These are phyloP conservation scores for Sceloporus undulatus DNA, from an alignment of 2,113 vertebrate genomes.

Conservation along the genomic window DNA sequence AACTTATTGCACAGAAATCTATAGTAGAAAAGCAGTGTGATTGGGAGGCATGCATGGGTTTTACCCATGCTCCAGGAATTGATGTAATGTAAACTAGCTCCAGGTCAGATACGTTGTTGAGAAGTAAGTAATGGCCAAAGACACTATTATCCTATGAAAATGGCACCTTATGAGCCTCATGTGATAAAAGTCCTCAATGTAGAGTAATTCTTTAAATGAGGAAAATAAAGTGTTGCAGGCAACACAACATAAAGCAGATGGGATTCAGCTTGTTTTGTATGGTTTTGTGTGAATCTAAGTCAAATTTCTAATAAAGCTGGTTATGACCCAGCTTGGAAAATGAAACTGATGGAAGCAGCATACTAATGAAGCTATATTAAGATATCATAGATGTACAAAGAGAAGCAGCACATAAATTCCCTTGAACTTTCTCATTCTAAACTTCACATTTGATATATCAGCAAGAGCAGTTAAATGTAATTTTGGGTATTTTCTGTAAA, in stretches of 20 bases:
- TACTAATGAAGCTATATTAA: conserved; percentile 29
- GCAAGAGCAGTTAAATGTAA: conserved; percentile 10
- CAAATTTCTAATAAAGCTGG: conserved; percentile 17
- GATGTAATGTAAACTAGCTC: too few relatives aligned
- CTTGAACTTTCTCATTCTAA: background rate
- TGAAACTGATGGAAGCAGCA: conserved; percentile 31
- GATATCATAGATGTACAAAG: background rate
- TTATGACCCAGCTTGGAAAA: conserved; percentile 45
- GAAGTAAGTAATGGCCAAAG: too few relatives aligned
- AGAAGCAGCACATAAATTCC: background rate
- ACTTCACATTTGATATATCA: background rate
- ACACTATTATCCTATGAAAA: too few relatives aligned
- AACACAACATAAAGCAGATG: conserved; percentile 50
- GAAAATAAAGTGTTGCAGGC: conserved; percentile 28
- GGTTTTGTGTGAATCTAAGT: conserved; percentile 24
- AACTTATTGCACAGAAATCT: too few relatives aligned
- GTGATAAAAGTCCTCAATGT: background rate
- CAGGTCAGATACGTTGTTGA: too few relatives aligned
- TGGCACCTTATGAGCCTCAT: too few relatives aligned
- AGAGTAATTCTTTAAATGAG: conserved; percentile 31
- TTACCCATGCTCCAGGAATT: too few relatives aligned
- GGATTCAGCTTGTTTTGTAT: conserved; percentile 28
- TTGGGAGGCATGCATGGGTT: too few relatives aligned
- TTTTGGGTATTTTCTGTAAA: background rate
- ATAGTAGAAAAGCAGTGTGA: too few relatives aligned